Base-by-base conservation (phyloP, 2,797 vertebrate genomes). In the Brotula barbata region DNA sequence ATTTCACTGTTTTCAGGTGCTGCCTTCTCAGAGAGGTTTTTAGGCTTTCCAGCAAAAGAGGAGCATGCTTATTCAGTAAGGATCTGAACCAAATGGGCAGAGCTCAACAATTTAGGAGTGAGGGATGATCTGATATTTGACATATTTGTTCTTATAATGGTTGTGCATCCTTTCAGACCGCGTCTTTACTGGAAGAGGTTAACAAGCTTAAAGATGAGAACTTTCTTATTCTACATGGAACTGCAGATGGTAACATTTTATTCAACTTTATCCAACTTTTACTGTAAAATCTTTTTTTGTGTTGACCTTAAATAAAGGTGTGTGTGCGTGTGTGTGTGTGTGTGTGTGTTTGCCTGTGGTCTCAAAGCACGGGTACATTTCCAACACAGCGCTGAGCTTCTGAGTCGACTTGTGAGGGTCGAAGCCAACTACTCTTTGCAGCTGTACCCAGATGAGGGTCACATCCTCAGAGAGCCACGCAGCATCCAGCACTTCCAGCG, bases 331-430 rank as follows among this genome's bases (percentile, higher is more conserved):
- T 53, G 5, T 39, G 10, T 36, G 14, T 53, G 40, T 55, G 40
- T 55, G 23, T 61, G 19, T 59, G 14, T 56, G 40, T 50, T 7
- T 58, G 7, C 50, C 33, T 41, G 25, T 28, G 34, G 53, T 42
- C 17, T 8, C 51, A 56, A 70, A 94, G 93, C 91, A 0, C 89
- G 88, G 55, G 92, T 94, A 0, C 93, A 94, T 84, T 94, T 94
- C 85, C 93, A 94, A 80, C 93, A 94, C 78, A 94, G 90, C 2
- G 93, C 93, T 5, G 93, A 94, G 75, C 90, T 94, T 55, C 83
- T 94, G 58, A 91, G 84, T 81, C 91, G 90, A 11, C 83, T 94
- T 56, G 91, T 94, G 69, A 91, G 87, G 76, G 87, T 90, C 52
- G 89, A 92, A 23, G 88, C 87, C 71, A 91, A 92, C 83, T 91